Percentiles rank a stretch among this genome's conserved stretches.
phyloP scores from a whole-genome alignment of 2,797 vertebrate species.

The Sebastes nivosus region DNA sequence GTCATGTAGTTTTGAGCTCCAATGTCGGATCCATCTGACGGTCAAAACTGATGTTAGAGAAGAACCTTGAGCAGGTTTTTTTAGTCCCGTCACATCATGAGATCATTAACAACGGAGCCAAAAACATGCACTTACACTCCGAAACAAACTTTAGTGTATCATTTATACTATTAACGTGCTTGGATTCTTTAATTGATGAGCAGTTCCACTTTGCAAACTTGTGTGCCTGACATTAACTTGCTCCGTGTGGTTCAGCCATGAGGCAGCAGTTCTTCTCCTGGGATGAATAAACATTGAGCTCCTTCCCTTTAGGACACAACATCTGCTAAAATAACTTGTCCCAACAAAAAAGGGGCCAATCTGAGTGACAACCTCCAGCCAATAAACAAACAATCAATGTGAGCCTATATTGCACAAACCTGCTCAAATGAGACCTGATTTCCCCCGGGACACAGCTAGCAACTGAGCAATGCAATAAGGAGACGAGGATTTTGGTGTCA shows the following conservation, averaged over 20 bases:
- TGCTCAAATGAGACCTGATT: slow-evolving; percentile 62
- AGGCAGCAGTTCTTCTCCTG: slow-evolving; percentile 15
- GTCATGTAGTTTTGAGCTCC: too few relatives aligned
- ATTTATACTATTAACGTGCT: neutral
- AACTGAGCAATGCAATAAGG: slow-evolving; percentile 47
- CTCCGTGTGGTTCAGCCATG: neutral
- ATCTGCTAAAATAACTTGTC: slow-evolving; percentile 46
- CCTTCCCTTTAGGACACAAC: slow-evolving; percentile 43
- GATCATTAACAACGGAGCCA: neutral
- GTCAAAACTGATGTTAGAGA: neutral
- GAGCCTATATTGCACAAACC: slow-evolving; percentile 34
- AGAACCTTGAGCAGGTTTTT: neutral
- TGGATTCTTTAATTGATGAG: neutral
- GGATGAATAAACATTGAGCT: slow-evolving; percentile 37
- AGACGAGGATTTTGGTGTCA: slow-evolving; percentile 31
- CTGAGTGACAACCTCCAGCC: slow-evolving; percentile 66
- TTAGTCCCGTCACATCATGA: neutral
- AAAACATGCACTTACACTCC: neutral
- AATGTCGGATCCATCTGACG: neutral
- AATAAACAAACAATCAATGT: slow-evolving; percentile 72
- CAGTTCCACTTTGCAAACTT: neutral
- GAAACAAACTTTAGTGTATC: neutral
- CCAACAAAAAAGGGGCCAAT: slow-evolving; percentile 36
- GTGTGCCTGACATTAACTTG: neutral
- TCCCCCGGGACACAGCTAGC: slow-evolving; percentile 50